A percentile compares a stretch with the other conserved stretches of the same genome.
phyloP scores from a whole-genome alignment of 2,113 vertebrate species.

The Perognathus longimembris region DNA sequence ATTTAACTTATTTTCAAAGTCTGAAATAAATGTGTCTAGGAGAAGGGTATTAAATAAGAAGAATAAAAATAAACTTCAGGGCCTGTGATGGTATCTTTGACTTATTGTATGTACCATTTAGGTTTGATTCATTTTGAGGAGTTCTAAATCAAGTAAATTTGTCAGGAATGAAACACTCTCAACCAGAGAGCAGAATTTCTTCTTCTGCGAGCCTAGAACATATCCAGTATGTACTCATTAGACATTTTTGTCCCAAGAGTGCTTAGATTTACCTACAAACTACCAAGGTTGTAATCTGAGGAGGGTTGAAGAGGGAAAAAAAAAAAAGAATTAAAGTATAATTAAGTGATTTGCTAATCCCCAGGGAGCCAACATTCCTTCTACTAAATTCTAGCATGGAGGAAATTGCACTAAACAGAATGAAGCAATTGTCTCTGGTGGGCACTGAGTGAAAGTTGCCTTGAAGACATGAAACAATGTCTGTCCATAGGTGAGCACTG shows the following conservation, averaged over 20 bases:
- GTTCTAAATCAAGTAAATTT: not conserved
- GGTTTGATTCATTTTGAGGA: conserved; percentile 42
- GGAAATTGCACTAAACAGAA: not conserved
- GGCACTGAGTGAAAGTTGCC: not conserved
- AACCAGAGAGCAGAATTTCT: not conserved
- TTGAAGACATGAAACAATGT: not conserved
- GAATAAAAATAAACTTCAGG: conserved; percentile 26
- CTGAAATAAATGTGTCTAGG: conserved; percentile 30
- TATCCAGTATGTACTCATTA: not conserved
- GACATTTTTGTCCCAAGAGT: not conserved
- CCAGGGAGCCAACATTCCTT: not conserved
- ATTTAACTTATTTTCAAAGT: conserved; percentile 33
- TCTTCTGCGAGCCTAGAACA: not conserved
- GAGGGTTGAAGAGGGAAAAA: not conserved
- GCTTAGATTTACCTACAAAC: not conserved
- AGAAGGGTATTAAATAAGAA: conserved; percentile 40
- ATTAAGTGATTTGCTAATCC: conserved; percentile 28
- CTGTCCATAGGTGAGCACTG: not conserved
- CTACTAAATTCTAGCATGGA: not conserved
- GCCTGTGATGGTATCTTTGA: not conserved
- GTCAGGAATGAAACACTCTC: not conserved
- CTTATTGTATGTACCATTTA: not conserved
- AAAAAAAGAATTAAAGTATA: not conserved
- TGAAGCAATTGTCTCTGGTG: not conserved
- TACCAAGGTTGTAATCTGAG: not conserved